Conservation (phyloP, 2,113 vertebrate species). For the Pungitius pungitius region DNA sequence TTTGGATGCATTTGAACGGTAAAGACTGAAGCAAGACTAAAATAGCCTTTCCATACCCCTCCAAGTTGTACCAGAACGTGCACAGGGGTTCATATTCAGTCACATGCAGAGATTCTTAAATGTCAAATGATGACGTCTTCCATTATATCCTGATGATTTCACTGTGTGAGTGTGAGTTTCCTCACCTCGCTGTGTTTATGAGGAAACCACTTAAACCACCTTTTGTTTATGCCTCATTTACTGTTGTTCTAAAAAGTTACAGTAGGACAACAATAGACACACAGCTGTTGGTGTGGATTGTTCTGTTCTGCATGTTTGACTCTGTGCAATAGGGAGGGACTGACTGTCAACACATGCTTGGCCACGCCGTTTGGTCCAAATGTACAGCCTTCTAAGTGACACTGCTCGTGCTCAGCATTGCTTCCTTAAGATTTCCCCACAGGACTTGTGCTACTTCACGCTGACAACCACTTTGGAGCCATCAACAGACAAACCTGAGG, state of each 20-base stretch:
- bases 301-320: neutral
- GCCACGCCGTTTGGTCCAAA: slow-evolving; percentile 49
- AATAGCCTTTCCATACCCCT: neutral
- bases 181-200: neutral
- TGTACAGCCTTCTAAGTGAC: slow-evolving; percentile 52
- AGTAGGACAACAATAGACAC: neutral
- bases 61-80: neutral
- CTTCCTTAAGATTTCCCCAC: slow-evolving; percentile 63
- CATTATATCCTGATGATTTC: neutral
- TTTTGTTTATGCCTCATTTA: too few relatives aligned
- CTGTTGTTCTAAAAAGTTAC: neutral
- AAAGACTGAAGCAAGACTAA: neutral
- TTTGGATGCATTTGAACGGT: neutral
- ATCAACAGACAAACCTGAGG: slow-evolving; percentile 70
- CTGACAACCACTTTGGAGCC: slow-evolving; percentile 76
- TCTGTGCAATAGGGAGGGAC: slow-evolving; percentile 5
- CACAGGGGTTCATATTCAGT: neutral
- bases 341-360: slow-evolving; percentile 28
- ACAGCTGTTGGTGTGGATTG: neutral
- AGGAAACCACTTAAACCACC: slow-evolving; percentile 4
- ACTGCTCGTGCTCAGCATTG: slow-evolving; percentile 65
- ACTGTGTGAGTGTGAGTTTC: too few relatives aligned
- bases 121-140: neutral
- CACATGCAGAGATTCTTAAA: neutral
- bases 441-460: slow-evolving; percentile 76